These are phyloP conservation scores for Tiliacea citrago DNA, from an alignment of 2,888 invertebrate genomes.

Conservation along the genomic window DNA sequence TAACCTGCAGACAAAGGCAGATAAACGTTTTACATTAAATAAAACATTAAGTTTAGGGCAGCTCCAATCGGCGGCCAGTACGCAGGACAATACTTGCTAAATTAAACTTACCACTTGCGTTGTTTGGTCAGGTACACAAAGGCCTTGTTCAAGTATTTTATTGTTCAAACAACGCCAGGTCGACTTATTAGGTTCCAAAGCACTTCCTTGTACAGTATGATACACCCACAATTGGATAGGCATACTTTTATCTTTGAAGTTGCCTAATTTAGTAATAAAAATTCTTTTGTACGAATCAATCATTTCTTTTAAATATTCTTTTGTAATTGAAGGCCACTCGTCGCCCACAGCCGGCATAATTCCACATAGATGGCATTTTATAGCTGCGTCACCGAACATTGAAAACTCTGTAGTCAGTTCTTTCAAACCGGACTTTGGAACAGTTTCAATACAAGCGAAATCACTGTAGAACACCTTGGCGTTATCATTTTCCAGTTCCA, in stretches of 20 bases:
- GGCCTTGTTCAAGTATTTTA: slow-evolving; percentile 92
- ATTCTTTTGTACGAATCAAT: slow-evolving; percentile 86
- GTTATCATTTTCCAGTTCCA: slow-evolving; percentile 79
- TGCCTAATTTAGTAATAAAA: slow-evolving; percentile 90
- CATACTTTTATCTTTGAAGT: slow-evolving; percentile 86
- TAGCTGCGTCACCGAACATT: slow-evolving; percentile 89
- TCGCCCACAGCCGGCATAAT: slow-evolving; percentile 93
- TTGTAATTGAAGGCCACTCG: slow-evolving; percentile 91
- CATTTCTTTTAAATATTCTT: slow-evolving; percentile 91
- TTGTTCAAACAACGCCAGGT: slow-evolving; percentile 93
- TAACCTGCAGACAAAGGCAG: slow-evolving; percentile 38
- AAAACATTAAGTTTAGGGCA: not conserved
- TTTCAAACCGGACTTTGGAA: slow-evolving; percentile 85
- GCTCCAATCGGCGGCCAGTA: not conserved
- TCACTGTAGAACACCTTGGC: slow-evolving; percentile 92
- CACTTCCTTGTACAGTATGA: slow-evolving; percentile 90
- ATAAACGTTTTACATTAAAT: not conserved
- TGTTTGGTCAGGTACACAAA: slow-evolving; percentile 88
- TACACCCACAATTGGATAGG: slow-evolving; percentile 93
- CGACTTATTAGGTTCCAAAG: slow-evolving; percentile 92
- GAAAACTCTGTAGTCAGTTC: slow-evolving; percentile 88
- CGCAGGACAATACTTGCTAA: not conserved
- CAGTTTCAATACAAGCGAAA: slow-evolving; percentile 89
- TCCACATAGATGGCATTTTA: slow-evolving; percentile 93
- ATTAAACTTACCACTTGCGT: slow-evolving; percentile 72